These are phyloP conservation scores for Ataeniobius toweri DNA, from an alignment of 2,797 vertebrate species.

Conservation along the genomic window DNA sequence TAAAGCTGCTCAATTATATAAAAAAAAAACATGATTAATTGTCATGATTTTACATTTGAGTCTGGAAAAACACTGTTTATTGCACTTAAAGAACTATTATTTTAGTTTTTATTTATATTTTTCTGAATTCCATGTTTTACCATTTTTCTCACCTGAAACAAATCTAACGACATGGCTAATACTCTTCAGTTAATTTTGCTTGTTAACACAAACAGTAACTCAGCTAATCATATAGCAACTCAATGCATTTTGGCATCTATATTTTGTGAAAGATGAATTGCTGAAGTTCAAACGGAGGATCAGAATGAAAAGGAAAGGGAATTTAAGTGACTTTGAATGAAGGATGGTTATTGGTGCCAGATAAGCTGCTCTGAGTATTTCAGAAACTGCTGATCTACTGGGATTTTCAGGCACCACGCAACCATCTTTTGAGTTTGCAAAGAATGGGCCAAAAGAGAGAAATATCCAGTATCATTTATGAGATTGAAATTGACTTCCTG, in stretches of 20 bases:
- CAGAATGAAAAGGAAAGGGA: background rate
- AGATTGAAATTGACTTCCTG: no score
- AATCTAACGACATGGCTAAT: background rate
- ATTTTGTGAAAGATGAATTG: background rate
- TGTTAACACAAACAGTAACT: background rate
- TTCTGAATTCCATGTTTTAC: background rate
- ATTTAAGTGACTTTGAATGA: no score
- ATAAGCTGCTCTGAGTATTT: no score
- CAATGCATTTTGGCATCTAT: background rate
- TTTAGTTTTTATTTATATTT: background rate
- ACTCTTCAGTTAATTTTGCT: background rate
- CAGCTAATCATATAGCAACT: background rate
- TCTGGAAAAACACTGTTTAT: background rate
- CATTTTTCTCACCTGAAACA: background rate
- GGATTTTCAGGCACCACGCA: no score
- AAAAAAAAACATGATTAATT: background rate
- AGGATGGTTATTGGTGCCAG: no score
- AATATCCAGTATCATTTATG: no score
- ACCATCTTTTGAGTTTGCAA: no score
- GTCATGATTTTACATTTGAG: background rate
- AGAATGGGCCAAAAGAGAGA: no score
- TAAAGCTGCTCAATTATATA: background rate
- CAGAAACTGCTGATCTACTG: no score
- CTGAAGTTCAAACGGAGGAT: conserved; percentile 1
- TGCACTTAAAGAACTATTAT: background rate